phyloP scores from a whole-genome alignment of 2,797 vertebrate species.

The Sparus aurata region DNA sequence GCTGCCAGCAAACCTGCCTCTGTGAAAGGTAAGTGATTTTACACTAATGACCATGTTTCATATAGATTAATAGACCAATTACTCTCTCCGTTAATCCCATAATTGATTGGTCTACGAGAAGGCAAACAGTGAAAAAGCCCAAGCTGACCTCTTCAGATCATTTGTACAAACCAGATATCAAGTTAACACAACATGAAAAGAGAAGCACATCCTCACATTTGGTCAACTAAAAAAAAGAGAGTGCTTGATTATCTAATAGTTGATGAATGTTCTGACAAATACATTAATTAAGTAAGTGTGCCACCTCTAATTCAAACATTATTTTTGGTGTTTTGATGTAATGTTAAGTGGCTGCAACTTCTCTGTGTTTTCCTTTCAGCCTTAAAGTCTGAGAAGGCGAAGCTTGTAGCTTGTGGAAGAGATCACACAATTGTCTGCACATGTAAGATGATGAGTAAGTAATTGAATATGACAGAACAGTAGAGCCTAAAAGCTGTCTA shows the following conservation, averaged over 20 bases:
- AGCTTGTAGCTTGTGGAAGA: constrained; percentile 91
- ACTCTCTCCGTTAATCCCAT: background rate
- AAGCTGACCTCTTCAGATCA: background rate
- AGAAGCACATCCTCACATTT: background rate
- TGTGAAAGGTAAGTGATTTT: constrained; percentile 88
- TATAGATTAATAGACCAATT: background rate
- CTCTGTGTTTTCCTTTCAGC: constrained; percentile 79
- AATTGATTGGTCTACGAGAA: background rate
- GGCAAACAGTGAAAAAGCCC: background rate
- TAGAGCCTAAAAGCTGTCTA: background rate
- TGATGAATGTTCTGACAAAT: background rate
- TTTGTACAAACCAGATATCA: background rate
- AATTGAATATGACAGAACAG: background rate
- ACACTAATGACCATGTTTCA: background rate
- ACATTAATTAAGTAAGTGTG: background rate
- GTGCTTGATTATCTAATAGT: background rate
- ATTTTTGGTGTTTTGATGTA: background rate
- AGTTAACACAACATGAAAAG: background rate
- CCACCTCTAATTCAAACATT: background rate
- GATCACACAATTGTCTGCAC: constrained; percentile 93
- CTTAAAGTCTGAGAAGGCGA: constrained; percentile 90
- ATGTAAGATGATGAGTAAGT: constrained; percentile 80
- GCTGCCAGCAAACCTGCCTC: constrained; percentile 87
- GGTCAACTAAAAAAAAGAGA: background rate
- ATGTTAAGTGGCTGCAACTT: background rate